A percentile compares a stretch with the other conserved stretches of the same genome.
These are phyloP conservation scores for Spodoptera frugiperda DNA, from an alignment of 1,140 invertebrate species.

Conservation along the genomic window DNA sequence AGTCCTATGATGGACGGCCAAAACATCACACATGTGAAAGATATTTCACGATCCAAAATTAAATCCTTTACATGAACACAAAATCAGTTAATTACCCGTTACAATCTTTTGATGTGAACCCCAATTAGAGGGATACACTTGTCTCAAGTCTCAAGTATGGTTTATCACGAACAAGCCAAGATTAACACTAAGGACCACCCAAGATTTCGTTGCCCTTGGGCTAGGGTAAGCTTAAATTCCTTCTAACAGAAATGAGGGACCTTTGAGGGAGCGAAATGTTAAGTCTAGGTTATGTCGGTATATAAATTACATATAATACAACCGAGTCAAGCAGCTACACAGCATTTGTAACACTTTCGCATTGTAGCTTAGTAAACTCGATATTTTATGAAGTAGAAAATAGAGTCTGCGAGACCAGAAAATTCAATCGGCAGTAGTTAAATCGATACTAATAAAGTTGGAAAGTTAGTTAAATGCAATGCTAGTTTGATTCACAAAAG, in stretches of 20 bases:
- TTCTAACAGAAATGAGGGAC: slow-evolving; percentile 1
- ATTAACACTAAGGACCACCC: neutral
- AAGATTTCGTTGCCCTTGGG: slow-evolving; percentile 5
- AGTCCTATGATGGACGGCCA: no score
- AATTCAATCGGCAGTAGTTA: neutral
- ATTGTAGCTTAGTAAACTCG: neutral
- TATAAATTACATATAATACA: slow-evolving; percentile 1
- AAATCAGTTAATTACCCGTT: slow-evolving; percentile 3
- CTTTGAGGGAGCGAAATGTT: slow-evolving; percentile 4
- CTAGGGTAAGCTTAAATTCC: neutral
- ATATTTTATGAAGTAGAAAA: slow-evolving; percentile 21
- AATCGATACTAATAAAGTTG: no score
- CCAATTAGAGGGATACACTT: slow-evolving; percentile 5
- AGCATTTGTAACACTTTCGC: neutral
- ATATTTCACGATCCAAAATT: neutral
- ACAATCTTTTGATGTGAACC: slow-evolving; percentile 10
- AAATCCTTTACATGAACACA: neutral
- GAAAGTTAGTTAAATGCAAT: no score
- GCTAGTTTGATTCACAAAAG: no score
- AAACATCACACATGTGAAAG: no score
- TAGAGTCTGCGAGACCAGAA: neutral
- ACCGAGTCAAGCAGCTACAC: neutral
- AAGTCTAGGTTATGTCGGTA: neutral
- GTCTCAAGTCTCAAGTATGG: neutral
- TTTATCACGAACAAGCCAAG: neutral